Conservation (phyloP, 2,888 invertebrate species). For the Parnassius glacialis region DNA sequence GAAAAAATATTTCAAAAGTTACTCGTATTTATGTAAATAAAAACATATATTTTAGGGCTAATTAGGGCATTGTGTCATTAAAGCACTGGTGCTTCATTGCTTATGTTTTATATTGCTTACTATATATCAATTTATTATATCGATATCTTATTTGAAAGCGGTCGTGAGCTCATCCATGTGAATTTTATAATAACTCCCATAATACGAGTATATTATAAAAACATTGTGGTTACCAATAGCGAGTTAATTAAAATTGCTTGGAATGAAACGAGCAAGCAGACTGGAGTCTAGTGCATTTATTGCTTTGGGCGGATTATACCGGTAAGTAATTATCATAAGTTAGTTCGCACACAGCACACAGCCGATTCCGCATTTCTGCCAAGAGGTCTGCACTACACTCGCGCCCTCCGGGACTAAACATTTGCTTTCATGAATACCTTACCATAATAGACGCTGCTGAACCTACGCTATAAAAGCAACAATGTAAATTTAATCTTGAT, state of each 20-base stretch:
- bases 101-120: no score
- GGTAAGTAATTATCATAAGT: constrained; percentile 73
- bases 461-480: constrained; percentile 60
- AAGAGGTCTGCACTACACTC: constrained; percentile 41
- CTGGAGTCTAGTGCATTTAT: constrained; percentile 36
- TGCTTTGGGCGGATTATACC: constrained; percentile 56
- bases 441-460: constrained; percentile 64
- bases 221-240: constrained; percentile 23
- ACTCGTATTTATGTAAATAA: no score
- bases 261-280: constrained; percentile 19
- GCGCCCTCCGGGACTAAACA: constrained; percentile 64
- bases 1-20: no score
- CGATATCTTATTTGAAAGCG: no score
- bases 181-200: no score
- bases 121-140: no score
- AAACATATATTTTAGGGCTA: no score
- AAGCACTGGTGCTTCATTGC: no score
- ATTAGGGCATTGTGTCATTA: no score
- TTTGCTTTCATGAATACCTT: constrained; percentile 76
- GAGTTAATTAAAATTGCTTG: constrained; percentile 30
- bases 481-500: constrained; percentile 75
- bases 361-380: constrained; percentile 52
- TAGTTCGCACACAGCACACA: constrained; percentile 52
- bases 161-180: no score
- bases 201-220: not conserved